Evolutionary conservation across 2,888 invertebrate species (phyloP).

Genomic region (Mantis religiosa): DNA sequence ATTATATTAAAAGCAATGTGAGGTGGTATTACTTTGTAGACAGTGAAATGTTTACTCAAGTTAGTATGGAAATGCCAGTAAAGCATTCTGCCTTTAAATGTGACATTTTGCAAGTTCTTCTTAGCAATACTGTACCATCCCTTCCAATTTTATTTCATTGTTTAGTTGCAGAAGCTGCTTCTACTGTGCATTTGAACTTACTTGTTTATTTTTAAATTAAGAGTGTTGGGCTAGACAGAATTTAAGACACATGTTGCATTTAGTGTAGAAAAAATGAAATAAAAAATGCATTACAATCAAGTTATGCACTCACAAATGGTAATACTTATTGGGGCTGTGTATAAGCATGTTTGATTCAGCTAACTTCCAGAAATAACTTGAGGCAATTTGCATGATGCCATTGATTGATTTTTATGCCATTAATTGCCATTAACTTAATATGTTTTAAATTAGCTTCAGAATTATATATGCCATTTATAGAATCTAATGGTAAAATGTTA

Average conservation of each 20-base stretch:
- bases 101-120: no score
- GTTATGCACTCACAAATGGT: neutral
- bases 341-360: neutral
- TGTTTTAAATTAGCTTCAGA: neutral
- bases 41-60: no score
- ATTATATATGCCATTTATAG: neutral
- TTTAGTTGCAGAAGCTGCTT: no score
- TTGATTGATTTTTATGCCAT: neutral
- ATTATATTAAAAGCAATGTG: no score
- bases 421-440: neutral
- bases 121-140: no score
- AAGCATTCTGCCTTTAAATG: no score
- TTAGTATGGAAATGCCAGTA: no score
- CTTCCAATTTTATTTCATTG: no score
- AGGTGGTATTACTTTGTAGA: no score
- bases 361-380: neutral
- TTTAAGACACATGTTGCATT: no score
- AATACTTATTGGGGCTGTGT: no score
- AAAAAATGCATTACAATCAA: no score
- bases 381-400: neutral
- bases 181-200: neutral
- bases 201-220: neutral
- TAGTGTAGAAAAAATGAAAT: neutral
- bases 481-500: neutral
- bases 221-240: neutral